A percentile compares a stretch with the other conserved stretches of the same genome.
Conservation (phyloP, 92 coral and sea anemone species). For the Palythoa grandis region DNA sequence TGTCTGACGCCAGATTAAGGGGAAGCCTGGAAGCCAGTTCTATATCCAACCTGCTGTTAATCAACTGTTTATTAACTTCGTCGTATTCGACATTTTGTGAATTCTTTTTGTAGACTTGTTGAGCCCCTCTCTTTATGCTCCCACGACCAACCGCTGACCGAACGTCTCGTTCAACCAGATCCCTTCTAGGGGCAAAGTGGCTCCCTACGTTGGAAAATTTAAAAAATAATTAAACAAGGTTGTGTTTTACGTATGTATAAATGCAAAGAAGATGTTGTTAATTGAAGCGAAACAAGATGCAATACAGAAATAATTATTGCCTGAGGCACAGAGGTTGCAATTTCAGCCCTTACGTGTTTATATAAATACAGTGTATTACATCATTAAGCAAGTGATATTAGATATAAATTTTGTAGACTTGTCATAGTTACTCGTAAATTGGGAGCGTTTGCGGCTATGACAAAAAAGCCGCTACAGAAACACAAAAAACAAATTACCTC, state of each 20-base stretch:
- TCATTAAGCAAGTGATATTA: no score
- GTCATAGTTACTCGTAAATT: background rate
- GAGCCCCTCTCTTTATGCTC: background rate
- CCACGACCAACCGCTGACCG: constrained; percentile 3
- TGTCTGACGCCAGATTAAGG: constrained; percentile 1
- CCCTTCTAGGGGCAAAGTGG: background rate
- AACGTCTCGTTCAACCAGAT: background rate
- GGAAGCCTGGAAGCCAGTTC: constrained; percentile 28
- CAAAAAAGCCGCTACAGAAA: background rate
- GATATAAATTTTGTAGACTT: no score
- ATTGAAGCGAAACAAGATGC: background rate
- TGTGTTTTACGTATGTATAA: no score
- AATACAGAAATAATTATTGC: no score
- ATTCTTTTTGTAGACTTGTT: background rate
- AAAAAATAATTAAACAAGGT: background rate
- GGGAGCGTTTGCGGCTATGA: background rate
- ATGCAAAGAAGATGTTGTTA: background rate
- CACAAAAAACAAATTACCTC: background rate
- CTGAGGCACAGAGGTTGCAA: no score
- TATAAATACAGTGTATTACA: no score
- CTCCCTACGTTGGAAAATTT: background rate
- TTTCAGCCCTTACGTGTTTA: no score
- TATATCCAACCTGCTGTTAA: constrained; percentile 26
- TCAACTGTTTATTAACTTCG: constrained; percentile 7
- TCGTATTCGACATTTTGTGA: constrained; percentile 1